phyloP scores from a whole-genome alignment of 2,888 invertebrate genomes.

The Archaeoteleia sp. region DNA sequence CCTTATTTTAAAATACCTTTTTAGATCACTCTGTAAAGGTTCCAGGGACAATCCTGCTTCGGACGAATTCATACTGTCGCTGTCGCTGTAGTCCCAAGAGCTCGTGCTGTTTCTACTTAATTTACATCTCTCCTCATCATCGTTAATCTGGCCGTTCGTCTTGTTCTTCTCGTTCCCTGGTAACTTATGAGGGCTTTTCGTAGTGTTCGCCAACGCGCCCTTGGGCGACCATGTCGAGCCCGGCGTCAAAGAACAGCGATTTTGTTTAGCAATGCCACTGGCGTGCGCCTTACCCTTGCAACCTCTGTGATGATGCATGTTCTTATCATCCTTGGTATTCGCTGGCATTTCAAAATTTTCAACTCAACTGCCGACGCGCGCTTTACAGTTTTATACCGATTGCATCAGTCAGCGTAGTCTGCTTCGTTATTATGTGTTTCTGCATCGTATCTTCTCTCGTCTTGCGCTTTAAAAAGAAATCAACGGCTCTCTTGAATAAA shows the following conservation, averaged over 20 bases:
- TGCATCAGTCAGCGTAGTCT: not conserved
- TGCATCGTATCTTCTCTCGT: not conserved
- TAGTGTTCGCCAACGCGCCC: conserved; percentile 39
- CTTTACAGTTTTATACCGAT: not conserved
- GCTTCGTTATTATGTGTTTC: not conserved
- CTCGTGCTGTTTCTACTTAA: conserved; percentile 80
- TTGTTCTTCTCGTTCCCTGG: conserved; percentile 67
- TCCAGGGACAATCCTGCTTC: conserved; percentile 61
- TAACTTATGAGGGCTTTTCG: conserved; percentile 72
- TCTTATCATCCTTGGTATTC: conserved; percentile 66
- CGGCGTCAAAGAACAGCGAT: conserved; percentile 72
- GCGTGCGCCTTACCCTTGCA: conserved; percentile 88
- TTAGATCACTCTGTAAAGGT: conserved; percentile 39
- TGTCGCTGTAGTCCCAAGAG: conserved; percentile 82
- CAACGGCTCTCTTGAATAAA: not conserved
- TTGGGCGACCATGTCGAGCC: conserved; percentile 54
- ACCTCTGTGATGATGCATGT: conserved; percentile 81
- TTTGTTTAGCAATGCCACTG: conserved; percentile 80
- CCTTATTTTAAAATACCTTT: conserved; percentile 15
- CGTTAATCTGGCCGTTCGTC: conserved; percentile 68
- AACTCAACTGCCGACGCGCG: not conserved
- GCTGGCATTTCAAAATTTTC: conserved; percentile 70
- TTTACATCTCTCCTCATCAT: conserved; percentile 65
- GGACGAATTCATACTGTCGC: conserved; percentile 79
- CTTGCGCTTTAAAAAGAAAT: not conserved